Evolutionary conservation across 2,113 vertebrate genomes (phyloP).

Genomic region (Platichthys flesus): DNA sequence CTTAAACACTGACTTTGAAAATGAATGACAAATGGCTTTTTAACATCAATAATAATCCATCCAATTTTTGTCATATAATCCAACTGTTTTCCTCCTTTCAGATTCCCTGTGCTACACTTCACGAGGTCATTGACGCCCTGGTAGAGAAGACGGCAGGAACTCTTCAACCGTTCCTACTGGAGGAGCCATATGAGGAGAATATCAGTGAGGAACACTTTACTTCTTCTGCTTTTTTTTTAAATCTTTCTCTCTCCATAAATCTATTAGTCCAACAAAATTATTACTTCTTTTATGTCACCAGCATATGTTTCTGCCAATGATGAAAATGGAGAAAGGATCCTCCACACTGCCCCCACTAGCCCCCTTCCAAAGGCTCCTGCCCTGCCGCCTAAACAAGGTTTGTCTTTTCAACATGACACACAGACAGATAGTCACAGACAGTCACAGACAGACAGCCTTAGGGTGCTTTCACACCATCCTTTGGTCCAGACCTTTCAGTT

Average conservation of each 20-base stretch:
- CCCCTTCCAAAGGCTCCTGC: conserved; percentile 72
- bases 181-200: conserved; percentile 88
- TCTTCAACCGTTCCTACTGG: conserved; percentile 86
- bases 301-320: conserved; percentile 85
- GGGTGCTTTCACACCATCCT: too few relatives aligned
- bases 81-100: conserved; percentile 46
- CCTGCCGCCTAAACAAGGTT: conserved; percentile 84
- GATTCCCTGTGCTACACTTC: conserved; percentile 86
- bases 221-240: background rate
- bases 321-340: conserved; percentile 85
- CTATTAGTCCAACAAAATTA: background rate
- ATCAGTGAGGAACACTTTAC: conserved; percentile 78
- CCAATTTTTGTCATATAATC: background rate
- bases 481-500: too few relatives aligned
- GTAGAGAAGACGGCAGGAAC: conserved; percentile 84
- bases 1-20: background rate
- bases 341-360: conserved; percentile 79
- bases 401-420: background rate
- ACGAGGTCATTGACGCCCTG: conserved; percentile 87
- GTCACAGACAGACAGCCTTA: background rate
- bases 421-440: background rate
- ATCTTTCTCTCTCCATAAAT: background rate
- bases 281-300: conserved; percentile 47
- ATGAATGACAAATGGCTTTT: background rate
- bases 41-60: too few relatives aligned